Base-by-base conservation (phyloP, 1,140 invertebrate genomes). In the Drosophila biarmipes region DNA sequence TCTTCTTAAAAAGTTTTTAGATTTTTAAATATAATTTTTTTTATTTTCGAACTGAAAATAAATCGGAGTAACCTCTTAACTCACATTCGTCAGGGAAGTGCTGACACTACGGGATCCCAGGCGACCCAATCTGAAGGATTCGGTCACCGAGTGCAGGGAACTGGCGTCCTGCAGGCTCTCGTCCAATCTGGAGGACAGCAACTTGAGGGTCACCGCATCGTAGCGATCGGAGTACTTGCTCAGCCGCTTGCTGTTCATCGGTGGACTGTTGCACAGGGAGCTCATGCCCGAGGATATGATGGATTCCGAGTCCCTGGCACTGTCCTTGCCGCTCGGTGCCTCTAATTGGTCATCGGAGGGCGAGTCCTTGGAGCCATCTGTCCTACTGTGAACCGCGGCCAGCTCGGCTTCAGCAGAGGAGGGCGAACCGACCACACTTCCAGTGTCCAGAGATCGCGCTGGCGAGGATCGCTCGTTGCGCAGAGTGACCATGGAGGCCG, bases 211-310 rank as follows among this genome's bases (percentile, higher is more conserved):
- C 6, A 77, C 78, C 4, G 90, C 90, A 56, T 91, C 90, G 48
- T 91, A 91, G 14, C 85, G 86, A 77, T 91, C 89, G 0, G 90
- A 91, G 38, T 89, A 90, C 34, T 89, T 87, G 72, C 86, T 90
- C 12, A 78, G 19, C 11, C 90, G 69, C 37, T 91, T 77, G 31
- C 71, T 85, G 42, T 85, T 85, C 35, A 91, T 76, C 0, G 86
- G 90, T 10, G 90, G 90, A 53, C 90, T 91, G 45, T 90, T 84
- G 61, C 90, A 91, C 43, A 91, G 49, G 6, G 90, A 91, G 12
- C 87, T 91, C 90, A 91, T 90, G 38, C 90, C 90, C 3, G 90
- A 91, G 5, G 87, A 91, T 11, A 91, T 90, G 4, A 90, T 91
- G 3, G 86, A 91, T 15, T 91, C 90, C 2, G 82, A 69, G 40